Evolutionary conservation across 2,797 vertebrate genomes (phyloP).

Genomic region (Acomys russatus): DNA sequence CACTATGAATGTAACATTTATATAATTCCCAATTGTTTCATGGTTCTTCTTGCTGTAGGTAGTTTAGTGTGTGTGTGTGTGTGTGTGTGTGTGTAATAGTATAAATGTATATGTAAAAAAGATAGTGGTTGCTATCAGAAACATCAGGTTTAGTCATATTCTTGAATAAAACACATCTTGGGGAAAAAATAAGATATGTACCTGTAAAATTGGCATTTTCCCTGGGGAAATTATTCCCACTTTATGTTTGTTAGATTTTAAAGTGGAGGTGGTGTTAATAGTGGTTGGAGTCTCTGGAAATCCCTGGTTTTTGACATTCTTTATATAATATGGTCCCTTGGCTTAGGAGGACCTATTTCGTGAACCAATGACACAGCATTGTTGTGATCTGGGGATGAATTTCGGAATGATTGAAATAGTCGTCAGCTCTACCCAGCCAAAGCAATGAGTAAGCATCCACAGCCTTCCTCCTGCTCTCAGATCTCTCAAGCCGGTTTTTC

Average conservation of each 20-base stretch:
- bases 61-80: no score
- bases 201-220: background rate
- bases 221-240: background rate
- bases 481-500: background rate
- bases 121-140: no score
- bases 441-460: slow-evolving; percentile 10
- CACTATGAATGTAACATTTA: no score
- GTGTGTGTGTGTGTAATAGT: no score
- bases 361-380: slow-evolving; percentile 18
- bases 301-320: background rate
- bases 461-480: background rate
- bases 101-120: no score
- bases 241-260: slow-evolving; percentile 44
- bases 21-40: no score
- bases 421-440: slow-evolving; percentile 32
- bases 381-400: slow-evolving; percentile 17
- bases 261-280: background rate
- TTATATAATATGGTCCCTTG: slow-evolving; percentile 10
- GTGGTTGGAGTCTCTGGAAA: slow-evolving; percentile 28
- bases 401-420: slow-evolving; percentile 17
- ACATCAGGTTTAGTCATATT: no score
- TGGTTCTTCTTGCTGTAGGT: no score
- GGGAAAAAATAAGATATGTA: background rate
- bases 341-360: slow-evolving; percentile 29
- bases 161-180: no score